Evolutionary conservation across 2,888 invertebrate species (phyloP).

Genomic region (Folsomia manolachei): DNA sequence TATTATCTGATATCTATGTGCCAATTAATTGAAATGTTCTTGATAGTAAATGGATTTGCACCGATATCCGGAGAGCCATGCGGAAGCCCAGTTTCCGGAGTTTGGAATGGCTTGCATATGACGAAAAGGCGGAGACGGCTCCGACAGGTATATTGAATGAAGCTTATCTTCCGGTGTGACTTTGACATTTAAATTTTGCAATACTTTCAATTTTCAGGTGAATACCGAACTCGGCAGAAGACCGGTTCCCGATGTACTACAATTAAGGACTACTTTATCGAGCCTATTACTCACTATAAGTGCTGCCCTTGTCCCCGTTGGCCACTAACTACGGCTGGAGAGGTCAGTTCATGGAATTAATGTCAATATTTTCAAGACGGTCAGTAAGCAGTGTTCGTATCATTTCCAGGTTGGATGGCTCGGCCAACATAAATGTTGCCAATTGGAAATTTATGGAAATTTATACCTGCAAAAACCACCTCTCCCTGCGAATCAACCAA

Average conservation of each 20-base stretch:
- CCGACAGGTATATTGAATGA: conserved; percentile 16
- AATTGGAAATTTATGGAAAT: conserved; percentile 44
- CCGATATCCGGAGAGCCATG: conserved; percentile 39
- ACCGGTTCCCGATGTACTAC: too few species aligned
- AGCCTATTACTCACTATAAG: conserved; percentile 28
- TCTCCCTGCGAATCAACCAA: conserved; percentile 29
- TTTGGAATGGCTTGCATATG: conserved; percentile 41
- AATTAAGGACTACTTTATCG: conserved; percentile 25
- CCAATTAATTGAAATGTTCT: too few species aligned
- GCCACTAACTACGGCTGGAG: conserved; percentile 41
- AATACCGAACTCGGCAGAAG: conserved; percentile 23
- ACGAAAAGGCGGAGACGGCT: conserved; percentile 26
- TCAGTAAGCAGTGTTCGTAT: not conserved
- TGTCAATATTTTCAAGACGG: not conserved
- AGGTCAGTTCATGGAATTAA: too few species aligned
- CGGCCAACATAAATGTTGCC: conserved; percentile 37
- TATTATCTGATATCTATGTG: too few species aligned
- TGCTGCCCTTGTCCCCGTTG: conserved; percentile 44
- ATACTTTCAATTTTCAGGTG: conserved; percentile 5
- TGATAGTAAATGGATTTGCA: conserved; percentile 38
- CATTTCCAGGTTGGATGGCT: conserved; percentile 42
- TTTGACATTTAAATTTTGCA: not conserved
- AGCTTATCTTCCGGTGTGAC: too few species aligned
- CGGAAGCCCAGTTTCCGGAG: conserved; percentile 40
- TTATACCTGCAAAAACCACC: conserved; percentile 42